Evolutionary conservation across 2,113 vertebrate species (phyloP), one percentile per base, ranked within the genome.

Genomic region (Origma solitaria): DNA sequence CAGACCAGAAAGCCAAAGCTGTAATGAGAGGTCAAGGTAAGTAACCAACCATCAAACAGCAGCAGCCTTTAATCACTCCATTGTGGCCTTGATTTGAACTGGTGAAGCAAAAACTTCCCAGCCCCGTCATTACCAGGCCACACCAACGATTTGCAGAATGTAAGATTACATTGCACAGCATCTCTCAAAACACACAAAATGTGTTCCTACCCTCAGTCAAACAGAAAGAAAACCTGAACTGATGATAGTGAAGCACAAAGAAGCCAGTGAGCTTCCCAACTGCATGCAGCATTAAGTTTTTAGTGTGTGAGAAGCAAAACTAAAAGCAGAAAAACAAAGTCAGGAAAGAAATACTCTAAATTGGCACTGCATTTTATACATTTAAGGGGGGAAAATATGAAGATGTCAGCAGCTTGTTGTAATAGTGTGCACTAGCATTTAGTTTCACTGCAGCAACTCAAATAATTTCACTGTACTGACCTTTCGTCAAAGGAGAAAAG

Each of bases 61-160:
- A 60, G 62, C 45, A 96, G 58, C 73, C 89, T 96, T 90, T 95
- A 95, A 96, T 95, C 91, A 90, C 40, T 58, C 9, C 73, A 49
- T 0, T 56, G 73, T 22, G 72, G 81, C n/a, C 86, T 84, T 60
- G 51, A 84, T 68, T 91, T 82, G 58, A 88, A 82, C 71, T 73
- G 58, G 16, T 61, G 71, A 82, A 84, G 68, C 51, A 91, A 66
- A 92, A 86, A 15, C 38, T 90, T 78, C 40, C 79, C 78, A n/a
- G n/a, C 77, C 9, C 78, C 8, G 6, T 93, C 88, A 77, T 83
- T 82, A 86, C 71, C 56, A 90, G 31, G 25, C 85, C 92, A 88
- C 58, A 62, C 33, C 62, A 61, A 40, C 14, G 71, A 73, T 49
- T 44, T 50, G 61, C 71, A 73, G 64, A 85, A 73, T n/a, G 4